Percentiles rank a stretch among this genome's conserved stretches.
phyloP scores from a whole-genome alignment of 2,888 invertebrate species.

The Diaprepes abbreviatus region DNA sequence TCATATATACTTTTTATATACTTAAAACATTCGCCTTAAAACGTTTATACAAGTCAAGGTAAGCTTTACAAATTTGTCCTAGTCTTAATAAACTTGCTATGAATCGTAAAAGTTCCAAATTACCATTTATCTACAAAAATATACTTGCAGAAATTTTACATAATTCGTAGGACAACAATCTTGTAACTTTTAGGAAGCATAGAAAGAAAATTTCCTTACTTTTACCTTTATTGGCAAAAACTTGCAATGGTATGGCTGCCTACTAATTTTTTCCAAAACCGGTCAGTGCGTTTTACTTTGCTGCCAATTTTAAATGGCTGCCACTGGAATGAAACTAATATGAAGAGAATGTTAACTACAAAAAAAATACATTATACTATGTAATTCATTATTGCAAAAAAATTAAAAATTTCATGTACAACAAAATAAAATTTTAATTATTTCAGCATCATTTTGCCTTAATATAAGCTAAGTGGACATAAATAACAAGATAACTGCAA shows the following conservation, averaged over 20 bases:
- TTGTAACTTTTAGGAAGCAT: constrained; percentile 53
- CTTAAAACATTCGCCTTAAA: constrained; percentile 67
- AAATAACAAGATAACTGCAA: no score
- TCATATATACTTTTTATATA: constrained; percentile 67
- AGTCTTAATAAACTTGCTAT: constrained; percentile 54
- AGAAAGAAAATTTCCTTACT: constrained; percentile 51
- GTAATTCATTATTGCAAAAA: constrained; percentile 58
- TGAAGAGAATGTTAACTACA: constrained; percentile 25
- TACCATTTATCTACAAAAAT: constrained; percentile 64
- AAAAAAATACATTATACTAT: constrained; percentile 59
- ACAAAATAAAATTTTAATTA: constrained; percentile 55
- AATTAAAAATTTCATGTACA: constrained; percentile 53
- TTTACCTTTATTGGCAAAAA: constrained; percentile 61
- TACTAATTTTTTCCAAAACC: constrained; percentile 48
- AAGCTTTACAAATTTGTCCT: constrained; percentile 65
- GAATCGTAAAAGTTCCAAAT: constrained; percentile 53
- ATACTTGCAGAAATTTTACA: constrained; percentile 63
- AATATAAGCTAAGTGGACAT: no score
- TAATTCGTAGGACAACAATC: constrained; percentile 60
- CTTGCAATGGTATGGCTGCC: constrained; percentile 40
- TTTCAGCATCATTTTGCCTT: no score
- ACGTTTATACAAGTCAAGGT: constrained; percentile 65
- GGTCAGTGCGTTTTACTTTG: constrained; percentile 53
- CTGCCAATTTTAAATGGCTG: constrained; percentile 60
- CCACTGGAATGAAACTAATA: constrained; percentile 56